These are phyloP conservation scores for Priapulus caudatus DNA, from an alignment of 2,888 invertebrate genomes.

Conservation along the genomic window DNA sequence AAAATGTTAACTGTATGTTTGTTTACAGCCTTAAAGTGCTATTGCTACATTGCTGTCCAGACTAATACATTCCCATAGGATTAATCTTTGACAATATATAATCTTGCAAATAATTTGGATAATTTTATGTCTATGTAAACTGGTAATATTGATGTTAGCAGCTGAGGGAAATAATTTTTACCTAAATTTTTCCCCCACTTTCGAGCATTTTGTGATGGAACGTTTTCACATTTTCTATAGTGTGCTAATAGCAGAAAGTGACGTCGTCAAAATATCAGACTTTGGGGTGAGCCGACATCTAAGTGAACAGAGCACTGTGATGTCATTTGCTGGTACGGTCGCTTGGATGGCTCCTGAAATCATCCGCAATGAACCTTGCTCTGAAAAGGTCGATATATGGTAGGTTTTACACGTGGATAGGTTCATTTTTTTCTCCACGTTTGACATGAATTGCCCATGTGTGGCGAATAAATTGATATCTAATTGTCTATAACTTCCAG, in stretches of 20 bases:
- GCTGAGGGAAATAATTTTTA: too few relatives aligned
- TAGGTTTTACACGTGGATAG: constrained; percentile 29
- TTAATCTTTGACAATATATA: too few relatives aligned
- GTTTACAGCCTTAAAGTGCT: too few relatives aligned
- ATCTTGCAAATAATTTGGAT: too few relatives aligned
- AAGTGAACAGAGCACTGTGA: constrained; percentile 79
- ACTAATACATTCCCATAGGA: too few relatives aligned
- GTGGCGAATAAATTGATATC: not conserved
- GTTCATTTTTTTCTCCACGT: constrained; percentile 31
- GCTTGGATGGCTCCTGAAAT: constrained; percentile 99
- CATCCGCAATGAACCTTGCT: constrained; percentile 88
- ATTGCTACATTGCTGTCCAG: too few relatives aligned
- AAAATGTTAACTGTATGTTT: too few relatives aligned
- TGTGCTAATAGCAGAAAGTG: constrained; percentile 39
- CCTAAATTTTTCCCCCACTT: too few relatives aligned
- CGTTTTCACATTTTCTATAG: too few relatives aligned
- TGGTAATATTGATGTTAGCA: too few relatives aligned
- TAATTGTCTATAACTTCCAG: constrained; percentile 5
- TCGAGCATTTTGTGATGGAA: too few relatives aligned
- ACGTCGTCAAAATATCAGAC: constrained; percentile 81
- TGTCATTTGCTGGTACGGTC: constrained; percentile 96
- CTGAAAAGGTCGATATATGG: constrained; percentile 97
- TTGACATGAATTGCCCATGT: not conserved
- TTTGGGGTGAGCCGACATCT: constrained; percentile 91
- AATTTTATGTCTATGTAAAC: too few relatives aligned